Evolutionary conservation across 2,888 invertebrate genomes (phyloP), one percentile per base, ranked within the genome.

Genomic region (Timandra comae): DNA sequence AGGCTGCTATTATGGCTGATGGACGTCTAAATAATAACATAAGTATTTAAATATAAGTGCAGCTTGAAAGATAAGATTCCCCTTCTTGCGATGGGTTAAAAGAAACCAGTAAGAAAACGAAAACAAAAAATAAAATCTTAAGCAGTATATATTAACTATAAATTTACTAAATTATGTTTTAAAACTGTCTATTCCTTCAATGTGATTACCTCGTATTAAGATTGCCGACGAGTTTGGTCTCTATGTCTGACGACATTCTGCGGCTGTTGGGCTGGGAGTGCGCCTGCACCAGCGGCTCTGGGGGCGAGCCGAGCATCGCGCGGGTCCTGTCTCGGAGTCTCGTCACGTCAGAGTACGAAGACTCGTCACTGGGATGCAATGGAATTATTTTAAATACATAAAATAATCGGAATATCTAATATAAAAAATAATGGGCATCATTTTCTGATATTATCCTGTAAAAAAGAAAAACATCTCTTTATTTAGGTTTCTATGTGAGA

Each of bases 1-100:
- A 82, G 9, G 89, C 89, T n/a, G 90, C 89, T 42, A 90, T 87
- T 27, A 90, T 88, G 1, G 88, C 86, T 4, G 90, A 90, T 0
- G 90, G 89, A 25, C 91, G 82, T 56, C 91, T 86, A 49, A 24
- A 24, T 2, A n/a, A n/a, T n/a, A n/a, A n/a, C n/a, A n/a, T n/a
- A n/a, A n/a, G n/a, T n/a, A n/a, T n/a, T n/a, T n/a, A n/a, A n/a
- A n/a, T n/a, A n/a, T n/a, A n/a, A n/a, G n/a, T n/a, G n/a, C n/a
- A n/a, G n/a, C n/a, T n/a, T n/a, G n/a, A n/a, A n/a, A n/a, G n/a
- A n/a, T n/a, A n/a, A n/a, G n/a, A n/a, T n/a, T n/a, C n/a, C n/a
- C n/a, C 20, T 20, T 2, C 20, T 20, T 20, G 20, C 20, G 7
- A 1, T 20, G 20, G 6, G 20, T 7, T 2, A 5, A 20, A 1